A percentile compares a stretch with the other conserved stretches of the same genome.
Conservation (phyloP, 2,797 vertebrate species). For the Percopsis omiscomaycus region DNA sequence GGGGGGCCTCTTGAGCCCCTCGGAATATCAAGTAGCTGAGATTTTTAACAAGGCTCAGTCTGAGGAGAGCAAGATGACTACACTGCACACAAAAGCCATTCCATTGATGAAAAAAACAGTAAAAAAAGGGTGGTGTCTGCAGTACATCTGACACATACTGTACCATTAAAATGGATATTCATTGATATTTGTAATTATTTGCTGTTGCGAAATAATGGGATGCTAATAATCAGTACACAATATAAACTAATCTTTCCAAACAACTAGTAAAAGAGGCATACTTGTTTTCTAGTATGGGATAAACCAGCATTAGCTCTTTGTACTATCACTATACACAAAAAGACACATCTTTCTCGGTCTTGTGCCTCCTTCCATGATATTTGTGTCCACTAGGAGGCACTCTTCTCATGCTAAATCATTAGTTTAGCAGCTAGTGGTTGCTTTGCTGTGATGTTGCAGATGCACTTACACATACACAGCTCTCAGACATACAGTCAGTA, state of each 20-base stretch:
- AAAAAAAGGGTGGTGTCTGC: conserved; percentile 7
- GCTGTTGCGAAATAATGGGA: conserved; percentile 27
- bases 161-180: conserved; percentile 26
- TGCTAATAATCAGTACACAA: no score
- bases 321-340: conserved; percentile 58
- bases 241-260: no score
- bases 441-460: conserved; percentile 24
- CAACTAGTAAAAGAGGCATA: no score
- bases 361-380: conserved; percentile 20
- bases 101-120: conserved; percentile 20
- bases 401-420: conserved; percentile 75
- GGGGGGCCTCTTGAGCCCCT: conserved; percentile 58
- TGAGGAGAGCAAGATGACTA: conserved; percentile 25
- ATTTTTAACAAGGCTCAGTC: conserved; percentile 33
- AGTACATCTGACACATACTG: conserved; percentile 36
- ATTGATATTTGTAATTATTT: conserved; percentile 68
- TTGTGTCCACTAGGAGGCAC: conserved; percentile 76
- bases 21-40: conserved; percentile 71
- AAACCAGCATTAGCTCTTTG: conserved; percentile 68
- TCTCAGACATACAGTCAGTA: conserved; percentile 51
- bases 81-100: not conserved
- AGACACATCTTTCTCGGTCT: conserved; percentile 44
- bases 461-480: no score
- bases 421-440: conserved; percentile 30
- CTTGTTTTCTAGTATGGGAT: no score